phyloP scores from a whole-genome alignment of 2,888 invertebrate species.

The Icerya purchasi region DNA sequence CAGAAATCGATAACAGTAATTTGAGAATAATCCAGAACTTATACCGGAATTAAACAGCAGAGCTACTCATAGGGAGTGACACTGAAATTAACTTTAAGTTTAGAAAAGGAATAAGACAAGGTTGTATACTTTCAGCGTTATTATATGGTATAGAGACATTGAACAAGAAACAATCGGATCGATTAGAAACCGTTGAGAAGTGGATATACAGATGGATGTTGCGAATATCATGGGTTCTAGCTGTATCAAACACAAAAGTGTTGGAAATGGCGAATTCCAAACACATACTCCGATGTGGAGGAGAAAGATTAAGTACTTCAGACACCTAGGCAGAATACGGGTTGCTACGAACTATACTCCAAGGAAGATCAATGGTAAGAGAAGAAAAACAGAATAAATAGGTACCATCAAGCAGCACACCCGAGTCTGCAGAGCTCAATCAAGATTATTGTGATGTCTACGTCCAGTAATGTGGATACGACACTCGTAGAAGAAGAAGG shows the following conservation, averaged over 20 bases:
- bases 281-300: neutral
- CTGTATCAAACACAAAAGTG: neutral
- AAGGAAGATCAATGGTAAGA: neutral
- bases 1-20: neutral
- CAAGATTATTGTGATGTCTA: neutral
- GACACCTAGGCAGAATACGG: neutral
- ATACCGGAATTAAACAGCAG: neutral
- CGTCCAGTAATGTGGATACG: neutral
- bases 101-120: neutral
- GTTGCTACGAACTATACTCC: neutral
- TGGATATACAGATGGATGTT: neutral
- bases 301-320: neutral
- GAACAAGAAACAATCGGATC: neutral
- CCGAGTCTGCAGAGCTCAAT: neutral
- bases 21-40: neutral
- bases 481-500: neutral
- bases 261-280: neutral
- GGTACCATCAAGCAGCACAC: neutral
- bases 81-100: neutral
- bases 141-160: no score
- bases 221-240: neutral
- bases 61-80: neutral
- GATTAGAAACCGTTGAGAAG: neutral
- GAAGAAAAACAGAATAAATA: neutral
- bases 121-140: neutral